Base-by-base conservation (phyloP, 2,888 invertebrate genomes). In the Lithophane socia region DNA sequence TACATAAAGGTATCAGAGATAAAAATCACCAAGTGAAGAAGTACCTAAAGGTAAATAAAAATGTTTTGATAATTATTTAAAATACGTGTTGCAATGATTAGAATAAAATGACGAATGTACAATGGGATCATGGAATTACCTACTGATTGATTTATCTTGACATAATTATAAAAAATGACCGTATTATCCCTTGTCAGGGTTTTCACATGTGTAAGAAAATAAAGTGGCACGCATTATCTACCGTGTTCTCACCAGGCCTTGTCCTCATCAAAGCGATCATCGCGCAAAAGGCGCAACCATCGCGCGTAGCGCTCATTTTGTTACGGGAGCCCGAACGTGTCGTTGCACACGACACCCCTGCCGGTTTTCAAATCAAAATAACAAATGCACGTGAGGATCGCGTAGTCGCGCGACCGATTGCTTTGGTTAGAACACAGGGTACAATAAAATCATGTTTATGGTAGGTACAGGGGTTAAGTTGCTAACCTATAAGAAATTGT, bases 11-110 rank as follows among this genome's bases (percentile, higher is more conserved):
- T 42, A 44, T 52, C 61, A 1, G 47, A 54, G 24, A 10, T 52
- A 65, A 61, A 77, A 81, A 71, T 66, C 52, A 68, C 82, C 73
- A 13, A 44, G 77, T 64, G 63, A 70, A 73, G 58, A 63, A 70
- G 13, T 56, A 29, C 29, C 29, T 29, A 2, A 44, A 80, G 71
- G 82, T 42, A 70, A 80, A 80, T 84, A 72, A 63, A 80, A 80
- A 75, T 49, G 8, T 37, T n/a, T 65, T 52, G 44, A 54, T 70
- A 24, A 70, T 58, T 47, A 69, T 49, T 58, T 29, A 47, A 49
- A 49, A 9, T 73, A 65, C 16, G 13, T 49, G 21, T 66, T 75
- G 49, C 58, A 64, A 47, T 2, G 16, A 58, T 81, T 81, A 37
- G 24, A 71, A 52, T 60, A 47, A 7, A 24, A 67, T 64, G 58